Evolutionary conservation across 2,888 invertebrate genomes (phyloP).

Genomic region (Cetonia aurata): DNA sequence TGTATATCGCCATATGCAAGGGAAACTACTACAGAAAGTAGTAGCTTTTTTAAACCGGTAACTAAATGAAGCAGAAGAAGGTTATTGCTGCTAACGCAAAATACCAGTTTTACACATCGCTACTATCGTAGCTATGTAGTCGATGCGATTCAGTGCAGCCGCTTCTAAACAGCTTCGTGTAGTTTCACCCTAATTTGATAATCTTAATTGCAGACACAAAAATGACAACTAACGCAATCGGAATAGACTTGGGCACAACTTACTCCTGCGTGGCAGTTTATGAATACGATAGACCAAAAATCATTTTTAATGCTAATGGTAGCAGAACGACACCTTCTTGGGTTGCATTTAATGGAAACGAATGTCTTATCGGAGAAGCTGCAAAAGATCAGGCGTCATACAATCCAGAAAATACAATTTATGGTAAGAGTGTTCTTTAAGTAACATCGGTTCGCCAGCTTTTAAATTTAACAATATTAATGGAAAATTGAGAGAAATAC

Average conservation of each 20-base stretch:
- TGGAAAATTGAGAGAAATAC: too few relatives aligned
- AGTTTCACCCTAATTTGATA: background rate
- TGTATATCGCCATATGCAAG: too few relatives aligned
- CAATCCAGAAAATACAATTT: conserved; percentile 48
- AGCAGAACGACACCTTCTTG: conserved; percentile 47
- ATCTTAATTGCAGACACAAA: background rate
- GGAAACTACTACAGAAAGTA: too few relatives aligned
- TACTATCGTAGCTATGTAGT: too few relatives aligned
- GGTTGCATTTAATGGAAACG: conserved; percentile 44
- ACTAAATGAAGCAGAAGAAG: too few relatives aligned
- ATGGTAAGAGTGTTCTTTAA: conserved; percentile 43
- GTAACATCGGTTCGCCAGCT: too few relatives aligned
- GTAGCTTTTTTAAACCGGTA: too few relatives aligned
- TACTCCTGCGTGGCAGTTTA: conserved; percentile 50
- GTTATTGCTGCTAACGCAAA: too few relatives aligned
- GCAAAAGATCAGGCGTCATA: conserved; percentile 40
- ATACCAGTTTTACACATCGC: too few relatives aligned
- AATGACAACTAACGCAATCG: conserved; percentile 33
- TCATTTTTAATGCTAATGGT: conserved; percentile 46
- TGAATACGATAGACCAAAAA: conserved; percentile 40
- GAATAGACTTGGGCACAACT: conserved; percentile 51
- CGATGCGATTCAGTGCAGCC: too few relatives aligned
- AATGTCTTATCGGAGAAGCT: conserved; percentile 43
- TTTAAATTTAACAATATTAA: too few relatives aligned
- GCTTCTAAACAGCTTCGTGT: too few relatives aligned